phyloP scores from a whole-genome alignment of 2,113 vertebrate genomes.

The Gnathonemus echidnorhynchus region DNA sequence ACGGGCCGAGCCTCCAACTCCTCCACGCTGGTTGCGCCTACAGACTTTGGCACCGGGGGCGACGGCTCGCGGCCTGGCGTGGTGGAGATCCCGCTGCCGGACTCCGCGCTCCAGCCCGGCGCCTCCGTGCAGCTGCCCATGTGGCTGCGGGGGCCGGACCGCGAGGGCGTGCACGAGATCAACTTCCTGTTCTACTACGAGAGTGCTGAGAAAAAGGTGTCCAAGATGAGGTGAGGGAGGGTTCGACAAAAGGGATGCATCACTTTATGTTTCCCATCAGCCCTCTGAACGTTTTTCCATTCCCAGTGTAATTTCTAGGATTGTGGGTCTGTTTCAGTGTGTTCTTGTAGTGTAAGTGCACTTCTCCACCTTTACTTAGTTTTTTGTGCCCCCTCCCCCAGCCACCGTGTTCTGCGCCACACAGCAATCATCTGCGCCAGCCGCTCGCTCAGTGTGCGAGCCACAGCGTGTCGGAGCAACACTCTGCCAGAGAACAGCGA shows the following conservation, averaged over 20 bases:
- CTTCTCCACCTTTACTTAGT: not conserved
- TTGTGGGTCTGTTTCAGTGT: not conserved
- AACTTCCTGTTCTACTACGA: constrained; percentile 97
- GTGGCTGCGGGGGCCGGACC: constrained; percentile 91
- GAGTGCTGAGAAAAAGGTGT: constrained; percentile 73
- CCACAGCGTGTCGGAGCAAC: constrained; percentile 79
- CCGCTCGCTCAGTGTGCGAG: constrained; percentile 80
- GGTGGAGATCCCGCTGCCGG: constrained; percentile 75
- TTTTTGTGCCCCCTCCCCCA: constrained; percentile 35
- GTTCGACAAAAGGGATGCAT: not conserved
- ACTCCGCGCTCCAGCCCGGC: constrained; percentile 73
- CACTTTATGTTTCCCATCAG: not conserved
- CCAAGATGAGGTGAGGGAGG: constrained; percentile 74
- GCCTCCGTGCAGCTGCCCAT: constrained; percentile 84
- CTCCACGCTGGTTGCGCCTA: constrained; percentile 60
- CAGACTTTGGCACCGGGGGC: constrained; percentile 64
- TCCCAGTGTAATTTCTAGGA: not conserved
- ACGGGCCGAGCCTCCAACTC: constrained; percentile 55
- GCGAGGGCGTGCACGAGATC: constrained; percentile 96
- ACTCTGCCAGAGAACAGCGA: constrained; percentile 67
- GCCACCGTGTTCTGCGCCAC: constrained; percentile 88
- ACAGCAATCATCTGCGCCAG: constrained; percentile 93
- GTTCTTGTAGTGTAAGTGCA: not conserved
- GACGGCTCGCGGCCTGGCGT: constrained; percentile 58
- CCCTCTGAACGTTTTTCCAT: not conserved